Conservation (phyloP, 1,140 invertebrate genomes). For the Drosophila bifasciata region DNA sequence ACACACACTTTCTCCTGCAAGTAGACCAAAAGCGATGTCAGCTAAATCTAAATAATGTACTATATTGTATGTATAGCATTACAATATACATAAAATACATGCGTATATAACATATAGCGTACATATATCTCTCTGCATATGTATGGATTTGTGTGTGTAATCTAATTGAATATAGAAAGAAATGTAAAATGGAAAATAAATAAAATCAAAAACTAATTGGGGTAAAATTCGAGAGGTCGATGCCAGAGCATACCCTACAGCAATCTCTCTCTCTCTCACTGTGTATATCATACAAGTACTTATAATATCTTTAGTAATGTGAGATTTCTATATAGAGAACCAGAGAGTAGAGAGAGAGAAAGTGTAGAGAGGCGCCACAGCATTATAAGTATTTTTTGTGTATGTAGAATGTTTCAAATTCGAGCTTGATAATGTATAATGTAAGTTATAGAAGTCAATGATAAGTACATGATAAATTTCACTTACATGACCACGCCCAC, state of each 20-base stretch:
- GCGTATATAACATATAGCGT: conserved; percentile 3
- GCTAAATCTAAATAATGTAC: conserved; percentile 17
- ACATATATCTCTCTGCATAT: conserved; percentile 17
- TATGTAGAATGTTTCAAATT: conserved; percentile 82
- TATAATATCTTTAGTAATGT: conserved; percentile 5
- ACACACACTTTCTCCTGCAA: conserved; percentile 25
- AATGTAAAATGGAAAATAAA: conserved; percentile 10
- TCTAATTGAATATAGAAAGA: conserved; percentile 36
- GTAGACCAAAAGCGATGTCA: conserved; percentile 21
- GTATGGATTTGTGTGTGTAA: conserved; percentile 48
- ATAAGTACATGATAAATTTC: conserved; percentile 55
- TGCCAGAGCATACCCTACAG: neutral
- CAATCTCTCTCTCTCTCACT: conserved; percentile 23
- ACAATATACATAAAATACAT: conserved; percentile 34
- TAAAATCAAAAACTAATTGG: conserved; percentile 2
- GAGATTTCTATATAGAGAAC: neutral
- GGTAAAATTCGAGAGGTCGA: neutral
- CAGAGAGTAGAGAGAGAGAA: neutral
- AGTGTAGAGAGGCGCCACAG: conserved; percentile 39
- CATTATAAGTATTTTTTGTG: conserved; percentile 70
- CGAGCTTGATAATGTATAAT: conserved; percentile 78
- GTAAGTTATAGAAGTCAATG: conserved; percentile 66
- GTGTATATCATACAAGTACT: conserved; percentile 23
- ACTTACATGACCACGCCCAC: conserved; percentile 40
- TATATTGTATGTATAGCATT: conserved; percentile 17